Evolutionary conservation across 2,888 invertebrate species (phyloP), one percentile per base, ranked within the genome.

Genomic region (Pseudoips prasinana): DNA sequence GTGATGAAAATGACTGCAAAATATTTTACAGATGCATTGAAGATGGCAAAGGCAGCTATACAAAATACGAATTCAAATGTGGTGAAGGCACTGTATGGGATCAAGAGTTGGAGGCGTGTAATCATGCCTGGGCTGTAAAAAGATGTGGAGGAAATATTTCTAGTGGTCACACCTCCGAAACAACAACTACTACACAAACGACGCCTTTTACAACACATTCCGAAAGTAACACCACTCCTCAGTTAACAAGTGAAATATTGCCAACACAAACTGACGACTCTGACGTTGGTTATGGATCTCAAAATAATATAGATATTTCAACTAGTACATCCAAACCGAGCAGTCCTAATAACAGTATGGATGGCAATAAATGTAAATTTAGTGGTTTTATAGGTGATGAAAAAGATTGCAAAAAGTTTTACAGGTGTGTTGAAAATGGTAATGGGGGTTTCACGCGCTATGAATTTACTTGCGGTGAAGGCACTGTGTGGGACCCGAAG

Each of bases 21-120:
- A 91, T 91, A 58, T 93, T 93, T 67, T 92, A 92, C 60, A 88
- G 93, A n/a, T 94, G 94, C 61, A 92, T 92, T 0, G 74, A 90
- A 39, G 90, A 91, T 53, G 91, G 90, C n/a, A 89, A 86, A 33
- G 91, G 91, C 8, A 87, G 89, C 7, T 92, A 79, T 41, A 90
- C 74, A 6, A 90, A 85, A 64, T 91, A 91, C 58, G 91, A 92
- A 29, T 94, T 94, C 58, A 80, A 82, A 19, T 94, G 94, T 60
- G 92, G 91, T 1, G 90, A 92, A 39, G 93, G 93, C 18, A 92
- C 92, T 1, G 90, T 90, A 10, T 92, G 92, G 91, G 92, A 92
- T 72, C 65, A 85, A 17, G 71, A 73, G 32, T 73, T 90, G 27
- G 81, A 86, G 54, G 88, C 88, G 0, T 92, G 92, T 59, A 92